These are phyloP conservation scores for Epizoanthus fatuus DNA, from an alignment of 92 coral and sea anemone genomes.

Conservation along the genomic window DNA sequence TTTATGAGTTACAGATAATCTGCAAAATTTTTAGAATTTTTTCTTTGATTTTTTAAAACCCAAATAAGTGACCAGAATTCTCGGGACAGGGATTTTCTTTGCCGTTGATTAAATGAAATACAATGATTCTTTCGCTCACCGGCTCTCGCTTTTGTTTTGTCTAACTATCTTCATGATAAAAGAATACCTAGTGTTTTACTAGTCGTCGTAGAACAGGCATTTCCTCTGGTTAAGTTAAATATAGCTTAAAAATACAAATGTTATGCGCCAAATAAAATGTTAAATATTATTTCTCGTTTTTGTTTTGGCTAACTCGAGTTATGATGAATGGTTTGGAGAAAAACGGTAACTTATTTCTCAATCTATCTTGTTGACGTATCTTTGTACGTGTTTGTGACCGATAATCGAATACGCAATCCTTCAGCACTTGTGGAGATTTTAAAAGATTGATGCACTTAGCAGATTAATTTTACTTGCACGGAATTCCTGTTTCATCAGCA, in stretches of 20 bases:
- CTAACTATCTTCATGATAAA: neutral
- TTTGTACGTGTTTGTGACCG: neutral
- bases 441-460: neutral
- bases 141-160: neutral
- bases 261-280: neutral
- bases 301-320: neutral
- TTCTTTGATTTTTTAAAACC: neutral
- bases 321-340: neutral
- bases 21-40: neutral
- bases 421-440: neutral
- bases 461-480: neutral
- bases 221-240: slow-evolving; percentile 14
- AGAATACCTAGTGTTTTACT: neutral
- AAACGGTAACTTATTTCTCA: neutral
- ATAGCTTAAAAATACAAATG: neutral
- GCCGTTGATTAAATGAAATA: neutral
- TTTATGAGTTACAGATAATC: neutral
- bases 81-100: too few relatives aligned
- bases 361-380: neutral
- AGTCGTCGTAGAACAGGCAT: neutral
- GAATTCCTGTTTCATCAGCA: neutral
- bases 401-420: neutral
- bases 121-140: neutral
- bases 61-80: too few relatives aligned
- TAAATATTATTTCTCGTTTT: neutral